Percentiles rank a stretch among this genome's conserved stretches.
Conservation (phyloP, 2,888 invertebrate species). For the Ophion costatus region DNA sequence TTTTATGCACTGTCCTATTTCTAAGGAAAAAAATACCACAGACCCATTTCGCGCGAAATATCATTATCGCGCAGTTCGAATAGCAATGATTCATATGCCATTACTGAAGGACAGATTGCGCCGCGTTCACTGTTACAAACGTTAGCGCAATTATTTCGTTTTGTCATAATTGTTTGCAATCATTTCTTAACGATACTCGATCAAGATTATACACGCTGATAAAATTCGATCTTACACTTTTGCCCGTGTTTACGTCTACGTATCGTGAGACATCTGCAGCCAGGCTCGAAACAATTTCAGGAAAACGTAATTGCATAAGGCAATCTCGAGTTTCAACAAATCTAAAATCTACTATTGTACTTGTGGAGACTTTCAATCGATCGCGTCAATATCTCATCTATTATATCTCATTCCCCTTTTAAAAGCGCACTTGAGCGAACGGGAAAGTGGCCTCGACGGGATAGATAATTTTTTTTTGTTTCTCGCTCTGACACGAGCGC, state of each 20-base stretch:
- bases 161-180: too few relatives aligned
- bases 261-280: conserved; percentile 7
- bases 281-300: background rate
- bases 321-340: background rate
- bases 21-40: too few relatives aligned
- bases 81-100: too few relatives aligned
- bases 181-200: too few relatives aligned
- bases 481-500: background rate
- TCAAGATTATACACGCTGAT: too few relatives aligned
- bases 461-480: conserved; percentile 13
- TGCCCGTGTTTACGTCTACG: background rate
- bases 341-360: background rate
- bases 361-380: background rate
- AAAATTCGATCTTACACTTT: background rate
- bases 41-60: too few relatives aligned
- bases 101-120: too few relatives aligned
- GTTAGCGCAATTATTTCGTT: too few relatives aligned
- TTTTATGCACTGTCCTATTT: too few relatives aligned
- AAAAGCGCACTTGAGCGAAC: conserved; percentile 10
- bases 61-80: too few relatives aligned
- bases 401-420: background rate
- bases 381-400: background rate
- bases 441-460: conserved; percentile 1
- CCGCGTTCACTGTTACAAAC: too few relatives aligned
- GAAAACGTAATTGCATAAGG: background rate